These are phyloP conservation scores for Venustoraphidia nigricollis DNA, from an alignment of 2,888 invertebrate species.

Conservation along the genomic window DNA sequence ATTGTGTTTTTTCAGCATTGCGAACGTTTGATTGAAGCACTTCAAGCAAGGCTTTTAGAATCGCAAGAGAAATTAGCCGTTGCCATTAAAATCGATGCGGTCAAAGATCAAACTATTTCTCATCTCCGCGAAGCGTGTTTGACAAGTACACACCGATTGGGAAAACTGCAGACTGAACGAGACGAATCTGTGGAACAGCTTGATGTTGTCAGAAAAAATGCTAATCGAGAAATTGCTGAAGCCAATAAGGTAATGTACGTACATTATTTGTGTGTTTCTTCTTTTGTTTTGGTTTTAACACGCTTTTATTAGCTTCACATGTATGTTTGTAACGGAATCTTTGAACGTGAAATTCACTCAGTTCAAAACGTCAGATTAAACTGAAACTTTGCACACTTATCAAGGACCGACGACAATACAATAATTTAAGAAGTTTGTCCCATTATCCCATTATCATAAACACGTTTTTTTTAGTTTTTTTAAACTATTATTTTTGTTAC, in stretches of 20 bases:
- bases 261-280: no score
- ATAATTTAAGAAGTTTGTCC: no score
- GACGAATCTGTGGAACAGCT: slow-evolving; percentile 9
- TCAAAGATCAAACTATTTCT: slow-evolving; percentile 53
- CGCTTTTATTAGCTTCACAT: no score
- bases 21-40: slow-evolving; percentile 56
- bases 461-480: no score
- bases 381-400: no score
- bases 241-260: slow-evolving; percentile 18
- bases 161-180: slow-evolving; percentile 21
- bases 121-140: slow-evolving; percentile 50
- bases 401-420: no score
- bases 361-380: no score
- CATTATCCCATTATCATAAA: no score
- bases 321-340: no score
- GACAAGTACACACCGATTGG: slow-evolving; percentile 25
- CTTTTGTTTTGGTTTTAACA: no score
- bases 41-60: slow-evolving; percentile 58
- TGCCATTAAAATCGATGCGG: slow-evolving; percentile 58
- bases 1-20: slow-evolving; percentile 41
- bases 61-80: slow-evolving; percentile 67
- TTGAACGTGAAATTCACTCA: no score
- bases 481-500: no score
- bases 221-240: slow-evolving; percentile 18
- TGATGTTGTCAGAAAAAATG: slow-evolving; percentile 11